Evolutionary conservation across 2,113 vertebrate species (phyloP).

Genomic region (Helogale parvula): DNA sequence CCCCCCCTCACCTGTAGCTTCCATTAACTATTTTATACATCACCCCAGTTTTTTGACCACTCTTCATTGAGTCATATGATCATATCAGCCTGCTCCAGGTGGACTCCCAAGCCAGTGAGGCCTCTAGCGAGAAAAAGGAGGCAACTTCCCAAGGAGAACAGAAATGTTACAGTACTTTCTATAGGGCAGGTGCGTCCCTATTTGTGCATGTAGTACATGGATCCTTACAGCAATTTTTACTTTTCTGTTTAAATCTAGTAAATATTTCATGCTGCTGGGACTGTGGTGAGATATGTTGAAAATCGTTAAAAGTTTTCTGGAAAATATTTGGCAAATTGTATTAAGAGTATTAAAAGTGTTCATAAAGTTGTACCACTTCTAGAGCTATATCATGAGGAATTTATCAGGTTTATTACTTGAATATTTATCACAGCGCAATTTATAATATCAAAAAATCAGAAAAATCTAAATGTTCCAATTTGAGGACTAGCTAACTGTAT

Average conservation of each 20-base stretch:
- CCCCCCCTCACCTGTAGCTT: accelerated
- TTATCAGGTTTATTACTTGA: not conserved
- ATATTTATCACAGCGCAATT: not conserved
- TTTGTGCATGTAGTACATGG: not conserved
- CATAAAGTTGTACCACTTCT: not conserved
- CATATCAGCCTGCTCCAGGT: too few relatives aligned
- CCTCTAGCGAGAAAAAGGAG: not conserved
- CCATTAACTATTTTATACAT: not conserved
- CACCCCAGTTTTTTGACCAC: not conserved
- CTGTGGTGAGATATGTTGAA: not conserved
- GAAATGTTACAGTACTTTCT: not conserved
- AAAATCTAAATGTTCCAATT: not conserved
- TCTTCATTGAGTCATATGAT: not conserved
- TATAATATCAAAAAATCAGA: not conserved
- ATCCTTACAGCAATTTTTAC: not conserved
- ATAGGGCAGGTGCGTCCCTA: not conserved
- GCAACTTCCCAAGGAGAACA: too few relatives aligned
- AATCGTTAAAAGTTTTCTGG: not conserved
- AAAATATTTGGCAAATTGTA: not conserved
- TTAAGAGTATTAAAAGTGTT: constrained; percentile 28
- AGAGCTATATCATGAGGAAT: not conserved
- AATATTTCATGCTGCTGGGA: not conserved
- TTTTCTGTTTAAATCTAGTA: not conserved
- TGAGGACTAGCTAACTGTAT: not conserved
- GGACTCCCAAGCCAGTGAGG: not conserved